A percentile compares a stretch with the other conserved stretches of the same genome.
Conservation (phyloP, 2,113 vertebrate species). For the Ramphastos sulfuratus region DNA sequence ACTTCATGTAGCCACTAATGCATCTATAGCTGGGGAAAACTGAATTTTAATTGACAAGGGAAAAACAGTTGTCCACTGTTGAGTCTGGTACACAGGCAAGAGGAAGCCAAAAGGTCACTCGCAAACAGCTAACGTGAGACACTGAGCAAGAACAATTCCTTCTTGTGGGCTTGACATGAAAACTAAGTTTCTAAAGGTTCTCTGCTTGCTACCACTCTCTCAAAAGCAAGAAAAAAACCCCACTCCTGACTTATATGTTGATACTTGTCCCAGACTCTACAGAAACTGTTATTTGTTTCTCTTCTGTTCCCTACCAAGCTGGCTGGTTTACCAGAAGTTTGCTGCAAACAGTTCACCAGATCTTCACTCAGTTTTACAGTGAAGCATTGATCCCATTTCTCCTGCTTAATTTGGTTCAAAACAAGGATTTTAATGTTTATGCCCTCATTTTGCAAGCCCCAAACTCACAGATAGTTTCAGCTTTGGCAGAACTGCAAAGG, state of each 20-base stretch:
- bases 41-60: not conserved
- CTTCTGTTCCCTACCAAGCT: not conserved
- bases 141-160: not conserved
- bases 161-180: not conserved
- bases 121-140: not conserved
- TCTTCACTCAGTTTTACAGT: not conserved
- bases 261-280: not conserved
- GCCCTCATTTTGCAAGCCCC: not conserved
- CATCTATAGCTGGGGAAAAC: not conserved
- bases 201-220: not conserved
- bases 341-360: not conserved
- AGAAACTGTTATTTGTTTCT: not conserved
- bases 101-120: not conserved
- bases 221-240: not conserved
- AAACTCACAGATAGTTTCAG: not conserved
- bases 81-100: not conserved
- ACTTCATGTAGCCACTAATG: not conserved
- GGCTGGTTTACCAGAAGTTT: not conserved
- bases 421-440: not conserved
- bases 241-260: not conserved
- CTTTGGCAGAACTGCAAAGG: not conserved
- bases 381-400: accelerated
- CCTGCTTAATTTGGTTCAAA: not conserved
- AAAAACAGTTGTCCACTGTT: not conserved
- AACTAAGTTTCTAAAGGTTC: not conserved